phyloP scores from a whole-genome alignment of 2,113 vertebrate genomes.

The Dicaeum eximium region DNA sequence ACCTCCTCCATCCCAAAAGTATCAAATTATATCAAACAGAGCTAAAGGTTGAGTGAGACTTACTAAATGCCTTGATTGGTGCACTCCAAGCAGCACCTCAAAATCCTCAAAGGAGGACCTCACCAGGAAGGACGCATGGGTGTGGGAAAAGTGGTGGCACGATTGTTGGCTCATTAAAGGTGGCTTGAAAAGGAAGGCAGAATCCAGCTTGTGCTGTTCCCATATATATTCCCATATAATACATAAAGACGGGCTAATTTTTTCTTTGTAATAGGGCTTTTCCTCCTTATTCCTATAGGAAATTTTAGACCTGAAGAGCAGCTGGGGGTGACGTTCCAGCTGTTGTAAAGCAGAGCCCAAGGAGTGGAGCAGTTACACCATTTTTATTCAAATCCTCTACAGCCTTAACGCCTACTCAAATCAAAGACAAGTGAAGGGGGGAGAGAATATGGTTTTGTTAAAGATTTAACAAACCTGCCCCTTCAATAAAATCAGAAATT shows the following conservation, averaged over 20 bases:
- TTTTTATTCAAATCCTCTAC: not conserved
- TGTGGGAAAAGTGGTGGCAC: not conserved
- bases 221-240: not conserved
- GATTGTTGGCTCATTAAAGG: constrained; percentile 35
- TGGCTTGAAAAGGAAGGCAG: not conserved
- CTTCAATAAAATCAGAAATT: constrained; percentile 7
- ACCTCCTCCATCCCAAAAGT: not conserved
- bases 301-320: not conserved
- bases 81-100: constrained; percentile 25
- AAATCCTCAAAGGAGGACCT: constrained; percentile 56
- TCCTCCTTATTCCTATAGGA: not conserved
- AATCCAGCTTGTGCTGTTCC: not conserved
- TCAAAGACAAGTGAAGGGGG: not conserved
- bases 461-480: not conserved
- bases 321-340: not conserved
- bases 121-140: constrained; percentile 21
- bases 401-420: not conserved
- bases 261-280: not conserved
- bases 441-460: not conserved
- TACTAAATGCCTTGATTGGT: constrained; percentile 43
- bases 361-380: not conserved
- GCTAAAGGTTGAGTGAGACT: constrained; percentile 26
- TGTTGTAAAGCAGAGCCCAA: not conserved
- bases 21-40: not conserved
- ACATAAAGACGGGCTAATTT: not conserved